phyloP scores from a whole-genome alignment of 2,888 invertebrate genomes.

The Synergus laeviventris region DNA sequence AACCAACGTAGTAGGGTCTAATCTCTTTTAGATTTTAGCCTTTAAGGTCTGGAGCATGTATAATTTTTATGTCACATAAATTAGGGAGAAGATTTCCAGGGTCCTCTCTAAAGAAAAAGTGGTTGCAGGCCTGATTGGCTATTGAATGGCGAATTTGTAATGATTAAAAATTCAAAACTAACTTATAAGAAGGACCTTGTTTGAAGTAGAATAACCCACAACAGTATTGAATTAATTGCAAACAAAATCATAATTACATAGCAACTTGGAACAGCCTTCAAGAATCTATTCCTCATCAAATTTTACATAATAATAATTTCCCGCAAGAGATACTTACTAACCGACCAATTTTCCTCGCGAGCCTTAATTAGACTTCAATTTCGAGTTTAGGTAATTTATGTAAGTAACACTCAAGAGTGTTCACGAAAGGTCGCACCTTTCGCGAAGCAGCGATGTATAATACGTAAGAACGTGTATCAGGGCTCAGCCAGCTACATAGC shows the following conservation, averaged over 20 bases:
- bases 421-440: conserved; percentile 42
- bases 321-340: conserved; percentile 9
- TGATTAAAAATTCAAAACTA: too few species aligned
- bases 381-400: conserved; percentile 49
- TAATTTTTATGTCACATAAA: not conserved
- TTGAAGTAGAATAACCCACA: not conserved
- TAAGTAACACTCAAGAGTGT: conserved; percentile 45
- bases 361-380: conserved; percentile 54
- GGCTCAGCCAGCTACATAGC: conserved; percentile 27
- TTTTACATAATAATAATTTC: conserved; percentile 7
- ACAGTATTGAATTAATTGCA: not conserved
- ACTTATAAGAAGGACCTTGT: too few species aligned
- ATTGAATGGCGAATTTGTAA: too few species aligned
- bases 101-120: too few species aligned
- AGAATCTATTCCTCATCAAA: conserved; percentile 2
- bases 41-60: conserved; percentile 51
- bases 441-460: conserved; percentile 44
- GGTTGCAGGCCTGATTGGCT: too few species aligned
- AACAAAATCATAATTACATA: not conserved
- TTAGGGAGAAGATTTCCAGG: too few species aligned
- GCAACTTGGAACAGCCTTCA: not conserved
- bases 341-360: conserved; percentile 9
- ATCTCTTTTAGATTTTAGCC: conserved; percentile 66
- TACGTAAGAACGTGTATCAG: conserved; percentile 56
- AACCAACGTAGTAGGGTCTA: conserved; percentile 57